Percentiles rank a stretch among this genome's conserved stretches.
These are phyloP conservation scores for Plagodis dolabraria DNA, from an alignment of 2,888 invertebrate species.

Conservation along the genomic window DNA sequence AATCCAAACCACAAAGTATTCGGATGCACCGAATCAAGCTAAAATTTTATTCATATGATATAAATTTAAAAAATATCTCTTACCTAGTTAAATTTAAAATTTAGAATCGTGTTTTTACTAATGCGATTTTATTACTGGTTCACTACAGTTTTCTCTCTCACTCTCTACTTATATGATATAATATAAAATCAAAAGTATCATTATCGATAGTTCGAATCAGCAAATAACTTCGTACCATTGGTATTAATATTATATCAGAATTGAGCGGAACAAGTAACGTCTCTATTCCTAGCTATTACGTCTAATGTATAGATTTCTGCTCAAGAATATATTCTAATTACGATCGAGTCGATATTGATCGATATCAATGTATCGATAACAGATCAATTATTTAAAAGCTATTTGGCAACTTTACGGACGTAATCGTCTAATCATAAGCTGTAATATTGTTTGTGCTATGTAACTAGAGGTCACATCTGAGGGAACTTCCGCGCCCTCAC, in stretches of 20 bases:
- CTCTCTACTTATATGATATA: slow-evolving; percentile 64
- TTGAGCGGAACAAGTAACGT: slow-evolving; percentile 38
- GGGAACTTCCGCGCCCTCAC: neutral
- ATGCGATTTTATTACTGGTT: slow-evolving; percentile 53
- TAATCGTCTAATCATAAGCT: slow-evolving; percentile 66
- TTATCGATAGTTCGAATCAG: slow-evolving; percentile 48
- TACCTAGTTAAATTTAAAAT: slow-evolving; percentile 64
- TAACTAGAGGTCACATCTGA: slow-evolving; percentile 39
- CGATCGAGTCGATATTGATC: slow-evolving; percentile 48
- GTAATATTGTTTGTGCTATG: slow-evolving; percentile 63
- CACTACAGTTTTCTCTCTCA: slow-evolving; percentile 53
- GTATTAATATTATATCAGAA: slow-evolving; percentile 51
- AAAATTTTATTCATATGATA: slow-evolving; percentile 59
- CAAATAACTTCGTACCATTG: slow-evolving; percentile 52
- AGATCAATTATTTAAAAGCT: slow-evolving; percentile 66
- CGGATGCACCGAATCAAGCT: slow-evolving; percentile 64
- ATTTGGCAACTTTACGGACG: slow-evolving; percentile 84
- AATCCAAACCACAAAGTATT: slow-evolving; percentile 49
- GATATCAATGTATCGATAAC: slow-evolving; percentile 49
- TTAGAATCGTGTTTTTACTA: slow-evolving; percentile 66
- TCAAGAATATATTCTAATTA: slow-evolving; percentile 49
- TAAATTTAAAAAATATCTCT: slow-evolving; percentile 71
- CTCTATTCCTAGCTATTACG: slow-evolving; percentile 43
- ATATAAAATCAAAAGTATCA: slow-evolving; percentile 49
- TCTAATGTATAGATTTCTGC: slow-evolving; percentile 45